These are phyloP conservation scores for Limonius californicus DNA, from an alignment of 1,140 invertebrate species.

Conservation along the genomic window DNA sequence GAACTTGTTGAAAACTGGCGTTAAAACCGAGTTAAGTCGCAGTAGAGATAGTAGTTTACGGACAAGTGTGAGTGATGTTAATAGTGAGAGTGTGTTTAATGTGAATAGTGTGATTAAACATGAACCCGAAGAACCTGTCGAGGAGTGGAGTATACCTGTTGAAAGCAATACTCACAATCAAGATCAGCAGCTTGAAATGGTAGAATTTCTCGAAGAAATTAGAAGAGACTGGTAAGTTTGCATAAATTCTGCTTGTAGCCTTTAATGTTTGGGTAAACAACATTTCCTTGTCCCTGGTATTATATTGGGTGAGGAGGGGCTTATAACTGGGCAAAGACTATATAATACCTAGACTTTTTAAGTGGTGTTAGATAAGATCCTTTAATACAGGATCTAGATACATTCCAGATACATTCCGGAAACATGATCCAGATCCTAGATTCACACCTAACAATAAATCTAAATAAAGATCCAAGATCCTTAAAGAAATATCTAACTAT, in stretches of 20 bases:
- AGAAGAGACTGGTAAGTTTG: conserved; percentile 41
- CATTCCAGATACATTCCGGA: background rate
- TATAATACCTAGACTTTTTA: too few relatives aligned
- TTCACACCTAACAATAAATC: too few relatives aligned
- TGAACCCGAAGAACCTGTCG: conserved; percentile 24
- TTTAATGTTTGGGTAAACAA: too few relatives aligned
- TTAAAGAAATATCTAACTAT: too few relatives aligned
- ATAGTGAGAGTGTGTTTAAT: conserved; percentile 25
- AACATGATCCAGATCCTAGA: background rate
- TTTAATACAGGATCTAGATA: too few relatives aligned
- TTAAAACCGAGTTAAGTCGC: conserved; percentile 28
- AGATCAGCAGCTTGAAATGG: conserved; percentile 35
- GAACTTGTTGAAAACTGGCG: conserved; percentile 21
- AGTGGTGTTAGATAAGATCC: too few relatives aligned
- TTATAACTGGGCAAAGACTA: too few relatives aligned
- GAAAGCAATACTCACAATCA: conserved; percentile 5
- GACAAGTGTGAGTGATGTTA: conserved; percentile 27
- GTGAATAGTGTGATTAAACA: conserved; percentile 27
- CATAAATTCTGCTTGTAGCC: background rate
- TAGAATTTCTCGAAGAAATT: conserved; percentile 38
- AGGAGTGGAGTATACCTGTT: conserved; percentile 17
- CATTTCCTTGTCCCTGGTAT: too few relatives aligned
- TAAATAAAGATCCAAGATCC: too few relatives aligned
- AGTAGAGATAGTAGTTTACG: conserved; percentile 24
- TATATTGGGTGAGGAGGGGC: too few relatives aligned